phyloP scores from a whole-genome alignment of 2,113 vertebrate genomes.

The Bolborhynchus lineola region DNA sequence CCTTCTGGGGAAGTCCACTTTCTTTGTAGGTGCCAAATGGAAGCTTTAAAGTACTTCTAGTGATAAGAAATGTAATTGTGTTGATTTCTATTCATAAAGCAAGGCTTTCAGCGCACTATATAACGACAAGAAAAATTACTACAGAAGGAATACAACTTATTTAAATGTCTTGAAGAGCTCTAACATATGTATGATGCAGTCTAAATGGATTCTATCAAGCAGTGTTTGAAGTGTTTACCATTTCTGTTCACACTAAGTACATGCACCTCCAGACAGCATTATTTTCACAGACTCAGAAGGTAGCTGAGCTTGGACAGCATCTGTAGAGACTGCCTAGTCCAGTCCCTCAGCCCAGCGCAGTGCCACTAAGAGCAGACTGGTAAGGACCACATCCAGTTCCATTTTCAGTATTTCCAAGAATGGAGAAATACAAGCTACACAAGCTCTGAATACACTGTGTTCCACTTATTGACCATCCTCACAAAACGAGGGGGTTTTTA shows the following conservation, averaged over 20 bases:
- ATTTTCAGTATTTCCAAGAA: neutral
- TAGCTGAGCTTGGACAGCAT: neutral
- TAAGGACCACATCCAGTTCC: neutral
- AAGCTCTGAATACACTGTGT: neutral
- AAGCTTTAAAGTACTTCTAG: neutral
- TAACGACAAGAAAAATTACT: neutral
- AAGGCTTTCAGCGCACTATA: neutral
- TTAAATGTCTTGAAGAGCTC: neutral
- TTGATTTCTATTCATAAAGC: neutral
- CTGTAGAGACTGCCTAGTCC: neutral
- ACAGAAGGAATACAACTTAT: constrained; percentile 23
- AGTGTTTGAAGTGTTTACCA: neutral
- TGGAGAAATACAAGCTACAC: neutral
- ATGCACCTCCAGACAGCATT: neutral
- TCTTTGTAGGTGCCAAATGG: neutral
- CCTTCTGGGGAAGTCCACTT: neutral
- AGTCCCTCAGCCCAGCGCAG: neutral
- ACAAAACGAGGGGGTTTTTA: neutral
- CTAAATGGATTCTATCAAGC: neutral
- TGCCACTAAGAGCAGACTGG: neutral
- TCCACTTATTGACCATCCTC: neutral
- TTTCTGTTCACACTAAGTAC: neutral
- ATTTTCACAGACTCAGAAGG: neutral
- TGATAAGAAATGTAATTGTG: neutral
- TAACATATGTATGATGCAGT: neutral